phyloP scores from a whole-genome alignment of 2,888 invertebrate species.

The Piscicola geometra region DNA sequence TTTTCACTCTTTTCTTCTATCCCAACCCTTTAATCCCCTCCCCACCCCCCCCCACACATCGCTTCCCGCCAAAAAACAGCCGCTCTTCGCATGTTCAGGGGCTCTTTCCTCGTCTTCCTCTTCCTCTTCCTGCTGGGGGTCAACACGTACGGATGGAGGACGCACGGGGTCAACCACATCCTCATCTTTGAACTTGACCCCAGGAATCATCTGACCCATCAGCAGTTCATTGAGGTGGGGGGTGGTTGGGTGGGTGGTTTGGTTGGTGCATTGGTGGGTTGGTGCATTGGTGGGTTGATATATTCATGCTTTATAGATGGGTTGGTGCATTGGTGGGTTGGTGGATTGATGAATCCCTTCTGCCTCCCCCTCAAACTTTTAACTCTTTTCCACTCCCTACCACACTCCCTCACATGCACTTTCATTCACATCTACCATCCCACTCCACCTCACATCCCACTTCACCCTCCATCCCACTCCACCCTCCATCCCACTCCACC shows the following conservation, averaged over 20 bases:
- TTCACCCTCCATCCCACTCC: too few relatives aligned
- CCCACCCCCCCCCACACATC: too few relatives aligned
- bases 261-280: not conserved
- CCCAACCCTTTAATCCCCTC: not conserved
- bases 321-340: too few relatives aligned
- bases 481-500: too few relatives aligned
- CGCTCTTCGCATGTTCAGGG: slow-evolving; percentile 85
- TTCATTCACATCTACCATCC: too few relatives aligned
- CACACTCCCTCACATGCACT: not conserved
- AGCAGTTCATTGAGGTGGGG: slow-evolving; percentile 80
- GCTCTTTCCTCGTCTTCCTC: slow-evolving; percentile 83
- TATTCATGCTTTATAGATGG: too few relatives aligned
- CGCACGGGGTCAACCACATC: slow-evolving; percentile 96
- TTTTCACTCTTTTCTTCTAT: not conserved
- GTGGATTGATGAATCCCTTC: too few relatives aligned
- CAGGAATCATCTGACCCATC: slow-evolving; percentile 78
- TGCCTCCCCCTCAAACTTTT: too few relatives aligned
- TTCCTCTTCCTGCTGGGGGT: slow-evolving; percentile 90
- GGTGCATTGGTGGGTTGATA: too few relatives aligned
- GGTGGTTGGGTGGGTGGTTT: not conserved
- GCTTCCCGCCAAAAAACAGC: slow-evolving; percentile 50
- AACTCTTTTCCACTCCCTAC: not conserved
- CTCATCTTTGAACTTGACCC: slow-evolving; percentile 95
- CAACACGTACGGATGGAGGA: slow-evolving; percentile 94
- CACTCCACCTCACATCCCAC: too few relatives aligned